Evolutionary conservation across 2,888 invertebrate species (phyloP).

Genomic region (Drosophila rellima): DNA sequence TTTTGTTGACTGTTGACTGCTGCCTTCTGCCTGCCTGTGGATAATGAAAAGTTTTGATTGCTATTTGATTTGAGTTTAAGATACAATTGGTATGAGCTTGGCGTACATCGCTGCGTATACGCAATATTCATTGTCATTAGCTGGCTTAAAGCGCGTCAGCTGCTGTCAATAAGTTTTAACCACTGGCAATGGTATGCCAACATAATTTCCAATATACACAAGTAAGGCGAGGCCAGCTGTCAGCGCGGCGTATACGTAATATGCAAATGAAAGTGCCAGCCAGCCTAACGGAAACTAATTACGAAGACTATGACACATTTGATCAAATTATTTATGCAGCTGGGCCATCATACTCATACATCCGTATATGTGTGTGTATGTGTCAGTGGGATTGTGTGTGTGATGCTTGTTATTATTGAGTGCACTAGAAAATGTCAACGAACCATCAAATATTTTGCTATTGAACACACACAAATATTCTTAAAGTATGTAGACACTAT

Average conservation of each 20-base stretch:
- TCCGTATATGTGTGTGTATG: background rate
- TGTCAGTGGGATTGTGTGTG: constrained; percentile 15
- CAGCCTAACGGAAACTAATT: constrained; percentile 70
- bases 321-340: constrained; percentile 77
- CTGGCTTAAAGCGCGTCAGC: constrained; percentile 30
- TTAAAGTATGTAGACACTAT: constrained; percentile 7
- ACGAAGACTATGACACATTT: constrained; percentile 61
- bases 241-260: constrained; percentile 60
- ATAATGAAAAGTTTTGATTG: constrained; percentile 81
- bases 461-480: constrained; percentile 27
- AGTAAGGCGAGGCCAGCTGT: constrained; percentile 28
- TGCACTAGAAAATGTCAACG: constrained; percentile 74
- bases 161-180: constrained; percentile 61
- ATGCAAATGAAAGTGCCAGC: constrained; percentile 65
- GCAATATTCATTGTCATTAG: constrained; percentile 57
- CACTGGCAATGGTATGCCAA: constrained; percentile 37
- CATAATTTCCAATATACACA: constrained; percentile 27
- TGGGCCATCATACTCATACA: constrained; percentile 5
- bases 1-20: constrained; percentile 17
- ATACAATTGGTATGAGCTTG: constrained; percentile 30
- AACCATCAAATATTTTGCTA: constrained; percentile 71
- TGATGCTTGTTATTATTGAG: constrained; percentile 59
- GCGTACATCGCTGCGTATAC: constrained; percentile 59
- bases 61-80: constrained; percentile 76
- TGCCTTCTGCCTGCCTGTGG: constrained; percentile 44